Evolutionary conservation across 2,888 invertebrate species (phyloP).

Genomic region (Agrenia bidenticulata): DNA sequence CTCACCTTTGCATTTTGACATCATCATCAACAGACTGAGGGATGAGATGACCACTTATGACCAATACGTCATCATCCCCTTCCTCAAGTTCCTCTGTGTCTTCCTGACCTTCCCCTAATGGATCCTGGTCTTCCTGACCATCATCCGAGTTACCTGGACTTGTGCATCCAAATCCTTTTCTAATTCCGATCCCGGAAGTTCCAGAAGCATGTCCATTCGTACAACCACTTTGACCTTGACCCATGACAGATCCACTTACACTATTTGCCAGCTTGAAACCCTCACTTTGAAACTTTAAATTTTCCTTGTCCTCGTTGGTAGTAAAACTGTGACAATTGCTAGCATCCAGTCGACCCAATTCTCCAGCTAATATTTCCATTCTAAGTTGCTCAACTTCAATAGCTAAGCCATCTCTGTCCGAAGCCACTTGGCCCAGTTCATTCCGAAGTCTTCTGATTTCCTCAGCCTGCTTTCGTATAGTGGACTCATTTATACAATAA

Average conservation of each 20-base stretch:
- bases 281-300: not conserved
- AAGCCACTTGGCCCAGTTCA: slow-evolving; percentile 37
- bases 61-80: slow-evolving; percentile 23
- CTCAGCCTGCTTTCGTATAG: slow-evolving; percentile 23
- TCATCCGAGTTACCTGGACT: not conserved
- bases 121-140: slow-evolving; percentile 20
- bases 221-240: slow-evolving; percentile 16
- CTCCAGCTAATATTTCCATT: slow-evolving; percentile 48
- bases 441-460: slow-evolving; percentile 42
- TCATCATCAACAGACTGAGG: slow-evolving; percentile 46
- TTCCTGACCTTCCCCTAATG: slow-evolving; percentile 5
- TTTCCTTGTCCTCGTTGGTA: not conserved
- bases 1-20: slow-evolving; percentile 43
- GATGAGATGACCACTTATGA: slow-evolving; percentile 31
- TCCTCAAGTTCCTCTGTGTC: slow-evolving; percentile 21
- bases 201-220: not conserved
- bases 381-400: slow-evolving; percentile 51
- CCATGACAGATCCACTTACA: not conserved
- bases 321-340: not conserved
- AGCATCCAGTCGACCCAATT: slow-evolving; percentile 40
- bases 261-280: not conserved
- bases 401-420: slow-evolving; percentile 45
- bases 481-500: slow-evolving; percentile 15
- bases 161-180: not conserved
- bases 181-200: not conserved